Percentiles rank a stretch among this genome's conserved stretches.
These are phyloP conservation scores for Campoplex capitator DNA, from an alignment of 2,888 invertebrate species.

Conservation along the genomic window DNA sequence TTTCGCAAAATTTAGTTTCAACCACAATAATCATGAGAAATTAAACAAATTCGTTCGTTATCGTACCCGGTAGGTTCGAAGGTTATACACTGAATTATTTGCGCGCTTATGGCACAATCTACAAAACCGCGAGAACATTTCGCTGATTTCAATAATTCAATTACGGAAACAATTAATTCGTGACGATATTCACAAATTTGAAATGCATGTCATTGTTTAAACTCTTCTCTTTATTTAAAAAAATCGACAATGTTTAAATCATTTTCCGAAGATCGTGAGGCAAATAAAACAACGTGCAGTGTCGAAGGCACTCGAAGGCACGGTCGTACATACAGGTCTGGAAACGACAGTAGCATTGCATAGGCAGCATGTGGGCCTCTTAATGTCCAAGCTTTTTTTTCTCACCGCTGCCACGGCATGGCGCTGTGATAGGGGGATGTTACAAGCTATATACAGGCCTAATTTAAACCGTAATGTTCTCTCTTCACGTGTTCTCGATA, in stretches of 20 bases:
- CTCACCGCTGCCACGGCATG: too few relatives aligned
- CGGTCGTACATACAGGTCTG: too few relatives aligned
- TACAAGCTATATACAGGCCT: too few relatives aligned
- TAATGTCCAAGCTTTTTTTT: too few relatives aligned
- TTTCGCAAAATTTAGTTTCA: constrained; percentile 3
- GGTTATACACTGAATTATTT: constrained; percentile 67
- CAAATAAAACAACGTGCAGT: background rate
- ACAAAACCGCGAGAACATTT: constrained; percentile 76
- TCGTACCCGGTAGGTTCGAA: constrained; percentile 75
- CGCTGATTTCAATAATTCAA: background rate
- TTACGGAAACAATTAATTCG: background rate
- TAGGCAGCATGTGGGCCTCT: too few relatives aligned
- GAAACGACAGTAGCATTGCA: too few relatives aligned
- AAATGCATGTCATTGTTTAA: constrained; percentile 1
- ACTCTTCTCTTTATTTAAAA: background rate
- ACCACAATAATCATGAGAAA: constrained; percentile 20
- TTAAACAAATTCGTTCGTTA: constrained; percentile 3
- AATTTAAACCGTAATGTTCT: too few relatives aligned
- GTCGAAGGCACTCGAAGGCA: too few relatives aligned
- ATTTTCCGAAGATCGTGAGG: background rate
- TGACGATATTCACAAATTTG: background rate
- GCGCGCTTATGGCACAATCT: constrained; percentile 71
- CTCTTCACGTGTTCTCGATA: too few relatives aligned
- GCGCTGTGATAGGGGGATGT: too few relatives aligned
- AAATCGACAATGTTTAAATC: background rate